Conservation (phyloP, 2,113 vertebrate species). For the Cyanoramphus novaezelandiae region DNA sequence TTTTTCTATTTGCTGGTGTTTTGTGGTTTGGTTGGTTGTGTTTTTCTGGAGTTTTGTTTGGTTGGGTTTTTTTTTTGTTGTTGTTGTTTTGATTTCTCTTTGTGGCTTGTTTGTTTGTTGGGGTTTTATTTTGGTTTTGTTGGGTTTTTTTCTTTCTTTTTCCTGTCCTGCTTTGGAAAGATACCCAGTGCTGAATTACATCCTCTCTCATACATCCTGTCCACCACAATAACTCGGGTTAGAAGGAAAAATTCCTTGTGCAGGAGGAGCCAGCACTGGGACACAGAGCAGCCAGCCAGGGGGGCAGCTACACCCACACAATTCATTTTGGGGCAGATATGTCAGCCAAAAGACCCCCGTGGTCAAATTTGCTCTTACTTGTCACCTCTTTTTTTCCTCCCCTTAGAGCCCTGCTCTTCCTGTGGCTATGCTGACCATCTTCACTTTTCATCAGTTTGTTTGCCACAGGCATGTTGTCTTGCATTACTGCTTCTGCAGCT, state of each 20-base stretch:
- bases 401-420: background rate
- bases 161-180: background rate
- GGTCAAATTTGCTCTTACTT: background rate
- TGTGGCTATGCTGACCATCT: background rate
- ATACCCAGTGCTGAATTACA: background rate
- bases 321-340: background rate
- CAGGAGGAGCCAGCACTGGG: background rate
- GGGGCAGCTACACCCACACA: background rate
- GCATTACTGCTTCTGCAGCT: background rate
- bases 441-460: background rate
- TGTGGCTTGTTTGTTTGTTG: background rate
- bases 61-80: background rate
- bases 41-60: background rate
- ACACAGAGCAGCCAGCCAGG: background rate
- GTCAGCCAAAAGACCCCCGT: background rate
- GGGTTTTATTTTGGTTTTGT: background rate
- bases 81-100: too few relatives aligned
- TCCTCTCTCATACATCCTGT: background rate
- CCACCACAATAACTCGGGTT: background rate
- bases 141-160: background rate
- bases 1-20: background rate
- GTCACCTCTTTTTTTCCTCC: background rate
- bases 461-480: background rate
- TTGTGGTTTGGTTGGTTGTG: background rate
- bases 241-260: rapidly evolving